These are phyloP conservation scores for Lepidonotus clava DNA, from an alignment of 2,888 invertebrate genomes.

Conservation along the genomic window DNA sequence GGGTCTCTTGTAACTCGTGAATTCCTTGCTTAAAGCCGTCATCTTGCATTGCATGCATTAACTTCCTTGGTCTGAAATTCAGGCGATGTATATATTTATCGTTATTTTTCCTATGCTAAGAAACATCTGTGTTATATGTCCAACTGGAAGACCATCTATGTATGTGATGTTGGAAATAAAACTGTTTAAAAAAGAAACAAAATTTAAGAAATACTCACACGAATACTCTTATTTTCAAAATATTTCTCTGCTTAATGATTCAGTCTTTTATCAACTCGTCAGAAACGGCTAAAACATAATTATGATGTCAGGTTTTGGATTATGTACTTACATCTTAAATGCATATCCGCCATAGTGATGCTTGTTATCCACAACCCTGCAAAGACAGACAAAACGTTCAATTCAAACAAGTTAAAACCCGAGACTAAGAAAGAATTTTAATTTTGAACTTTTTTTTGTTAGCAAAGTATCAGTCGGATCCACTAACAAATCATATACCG, in stretches of 20 bases:
- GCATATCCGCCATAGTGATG: conserved; percentile 60
- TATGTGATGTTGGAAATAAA: no score
- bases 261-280: no score
- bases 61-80: conserved; percentile 87
- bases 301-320: background rate
- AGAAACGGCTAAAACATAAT: background rate
- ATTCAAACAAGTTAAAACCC: no score
- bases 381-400: no score
- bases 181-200: background rate
- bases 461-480: no score
- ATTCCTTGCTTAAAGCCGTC: conserved; percentile 91
- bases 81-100: background rate
- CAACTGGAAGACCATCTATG: no score
- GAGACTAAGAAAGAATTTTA: no score
- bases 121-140: no score
- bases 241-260: background rate
- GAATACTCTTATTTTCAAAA: background rate
- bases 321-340: conserved; percentile 64
- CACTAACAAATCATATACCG: no score
- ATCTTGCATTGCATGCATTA: conserved; percentile 93
- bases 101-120: background rate
- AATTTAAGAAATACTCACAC: background rate
- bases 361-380: conserved; percentile 59
- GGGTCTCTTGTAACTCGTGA: conserved; percentile 92
- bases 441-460: no score